Conservation (phyloP, 64 coral and sea anemone genomes). For the Cladopsammia gracilis region DNA sequence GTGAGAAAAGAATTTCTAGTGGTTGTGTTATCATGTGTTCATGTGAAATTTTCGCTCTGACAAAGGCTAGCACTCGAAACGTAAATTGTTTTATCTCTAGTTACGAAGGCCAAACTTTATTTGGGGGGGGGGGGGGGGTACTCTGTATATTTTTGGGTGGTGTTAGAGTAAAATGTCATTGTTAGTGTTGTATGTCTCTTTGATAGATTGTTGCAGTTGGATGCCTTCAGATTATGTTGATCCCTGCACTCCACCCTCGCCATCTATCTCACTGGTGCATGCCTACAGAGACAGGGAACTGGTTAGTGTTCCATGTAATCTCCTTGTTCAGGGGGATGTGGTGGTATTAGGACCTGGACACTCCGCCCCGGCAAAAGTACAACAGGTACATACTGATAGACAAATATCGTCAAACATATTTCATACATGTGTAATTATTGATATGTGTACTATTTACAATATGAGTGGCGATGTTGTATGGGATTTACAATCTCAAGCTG, state of each 20-base stretch:
- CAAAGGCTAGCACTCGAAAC: not conserved
- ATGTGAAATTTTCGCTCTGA: not conserved
- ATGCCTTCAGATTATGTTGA: slow-evolving; percentile 90
- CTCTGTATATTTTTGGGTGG: too few species aligned
- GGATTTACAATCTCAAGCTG: too few species aligned
- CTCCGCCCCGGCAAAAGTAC: slow-evolving; percentile 79
- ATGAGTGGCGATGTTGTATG: too few species aligned
- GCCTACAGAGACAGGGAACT: slow-evolving; percentile 83
- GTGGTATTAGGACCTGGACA: slow-evolving; percentile 86
- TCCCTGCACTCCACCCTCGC: slow-evolving; percentile 82
- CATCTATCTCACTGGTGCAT: slow-evolving; percentile 84
- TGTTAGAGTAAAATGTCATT: too few species aligned
- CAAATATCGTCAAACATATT: not conserved
- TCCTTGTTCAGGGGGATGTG: slow-evolving; percentile 91
- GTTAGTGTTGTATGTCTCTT: not conserved
- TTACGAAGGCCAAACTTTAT: not conserved
- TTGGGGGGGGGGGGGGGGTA: not conserved
- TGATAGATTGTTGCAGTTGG: slow-evolving; percentile 79
- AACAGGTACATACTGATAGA: slow-evolving; percentile 24
- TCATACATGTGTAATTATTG: too few species aligned
- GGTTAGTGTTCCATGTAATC: slow-evolving; percentile 88
- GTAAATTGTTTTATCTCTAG: not conserved
- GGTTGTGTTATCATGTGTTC: not conserved
- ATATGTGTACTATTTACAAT: too few species aligned
- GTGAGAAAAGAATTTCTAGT: slow-evolving; percentile 38